Evolutionary conservation across 2,888 invertebrate species (phyloP), one percentile per base, ranked within the genome.

Genomic region (Heliconius aoede): DNA sequence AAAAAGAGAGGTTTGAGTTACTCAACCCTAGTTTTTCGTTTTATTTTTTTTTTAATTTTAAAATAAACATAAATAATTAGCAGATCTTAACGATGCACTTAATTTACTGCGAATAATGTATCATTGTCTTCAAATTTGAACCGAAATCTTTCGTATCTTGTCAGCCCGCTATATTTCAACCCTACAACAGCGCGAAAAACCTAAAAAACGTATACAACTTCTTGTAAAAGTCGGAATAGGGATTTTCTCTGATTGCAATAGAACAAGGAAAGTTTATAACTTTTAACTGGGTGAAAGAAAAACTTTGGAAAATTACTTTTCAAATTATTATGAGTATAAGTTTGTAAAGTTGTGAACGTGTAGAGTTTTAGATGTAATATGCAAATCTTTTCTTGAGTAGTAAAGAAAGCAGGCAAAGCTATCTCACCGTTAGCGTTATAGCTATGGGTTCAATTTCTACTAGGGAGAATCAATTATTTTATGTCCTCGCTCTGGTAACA

Each of bases 271-370:
- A 72, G 60, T 60, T 72, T 72, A 32, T 60, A 72, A 69, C 30
- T 60, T 72, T 60, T 40, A 72, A 72, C 60, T 72, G 36, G 72
- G 40, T 36, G 24, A 58, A 72, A 60, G 72, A 60, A 72, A 72
- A 72, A 72, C 72, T 72, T 72, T 21, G 2, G 26, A 72, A 71
- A 72, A 72, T 72, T 72, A 60, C 72, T 72, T 72, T 72, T 72
- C 72, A 72, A 72, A 72, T 61, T 60, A 36, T 60, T 60, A 72
- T 60, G 28, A 26, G 36, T 72, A 60, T 26, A 40, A 72, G 72
- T 72, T 72, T 60, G 24, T 40, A 21, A 72, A 36, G 32, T 36
- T 61, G 60, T 26, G 60, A 11, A 72, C 36, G 60, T 72, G 72
- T 28, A 60, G 36, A 72, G 3, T 72, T 72, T 60, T 28, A 36